A percentile compares a stretch with the other conserved stretches of the same genome.
These are phyloP conservation scores for Drosophila phalerata DNA, from an alignment of 2,888 invertebrate genomes.

Conservation along the genomic window DNA sequence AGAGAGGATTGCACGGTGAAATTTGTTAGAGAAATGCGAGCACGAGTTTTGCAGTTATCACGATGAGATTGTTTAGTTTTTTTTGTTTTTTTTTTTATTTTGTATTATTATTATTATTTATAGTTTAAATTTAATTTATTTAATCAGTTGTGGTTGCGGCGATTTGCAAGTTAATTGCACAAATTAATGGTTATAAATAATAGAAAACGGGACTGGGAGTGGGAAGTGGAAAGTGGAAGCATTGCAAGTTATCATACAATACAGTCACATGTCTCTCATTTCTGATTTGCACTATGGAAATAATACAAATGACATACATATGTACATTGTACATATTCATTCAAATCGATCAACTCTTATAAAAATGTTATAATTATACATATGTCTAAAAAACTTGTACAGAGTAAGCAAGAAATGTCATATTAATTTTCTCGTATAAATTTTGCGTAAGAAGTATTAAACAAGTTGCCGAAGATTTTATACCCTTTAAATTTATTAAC, in stretches of 20 bases:
- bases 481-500: background rate
- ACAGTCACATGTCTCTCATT: constrained; percentile 34
- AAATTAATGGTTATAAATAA: constrained; percentile 69
- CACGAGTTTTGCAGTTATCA: constrained; percentile 38
- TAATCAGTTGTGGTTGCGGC: constrained; percentile 54
- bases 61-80: constrained; percentile 20
- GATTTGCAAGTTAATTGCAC: constrained; percentile 74
- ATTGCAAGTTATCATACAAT: constrained; percentile 8
- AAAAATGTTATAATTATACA: background rate
- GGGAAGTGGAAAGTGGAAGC: constrained; percentile 15
- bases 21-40: constrained; percentile 61
- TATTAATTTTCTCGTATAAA: background rate
- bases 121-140: constrained; percentile 63
- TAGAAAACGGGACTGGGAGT: constrained; percentile 24
- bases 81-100: constrained; percentile 3
- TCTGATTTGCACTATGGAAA: constrained; percentile 9
- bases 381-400: background rate
- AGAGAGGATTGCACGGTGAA: constrained; percentile 29
- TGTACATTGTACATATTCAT: background rate
- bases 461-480: background rate
- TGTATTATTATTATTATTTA: constrained; percentile 35
- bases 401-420: background rate
- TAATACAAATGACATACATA: background rate
- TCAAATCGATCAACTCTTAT: constrained; percentile 8
- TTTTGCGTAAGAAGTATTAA: background rate